Base-by-base conservation (phyloP, 2,888 invertebrate genomes). In the Alloplasta piceator region DNA sequence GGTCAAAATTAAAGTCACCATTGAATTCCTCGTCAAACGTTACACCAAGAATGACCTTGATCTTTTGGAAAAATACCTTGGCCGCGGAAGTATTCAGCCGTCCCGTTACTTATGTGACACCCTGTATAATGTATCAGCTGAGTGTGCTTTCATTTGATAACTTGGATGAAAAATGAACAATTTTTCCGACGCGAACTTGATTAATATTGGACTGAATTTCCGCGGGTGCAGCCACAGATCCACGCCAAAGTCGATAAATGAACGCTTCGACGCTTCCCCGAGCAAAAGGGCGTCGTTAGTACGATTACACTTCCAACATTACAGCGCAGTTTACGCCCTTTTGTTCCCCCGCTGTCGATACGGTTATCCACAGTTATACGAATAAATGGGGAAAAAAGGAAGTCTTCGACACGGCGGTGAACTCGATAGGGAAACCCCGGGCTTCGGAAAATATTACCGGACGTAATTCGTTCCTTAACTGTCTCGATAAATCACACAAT, bases 401-500 rank as follows among this genome's bases (percentile, higher is more conserved):
- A 68, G 55, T 38, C 12, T 12, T 2, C 52, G 43, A 67, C 10
- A 12, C 12, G 41, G 55, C 14, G 46, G 5, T 67, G 50, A 73
- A 56, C n/a, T 26, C 66, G 41, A 46, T 26, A 26, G 67, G 52
- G 43, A 41, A 73, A 50, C 55, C 41, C 26, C 61, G 63, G 10
- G 63, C 68, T 74, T 74, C 50, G 68, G 48, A 79, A 79, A 79
- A 79, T 79, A 79, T 68, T 74, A 64, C 73, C 68, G 73, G 68
- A 63, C 68, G 73, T 68, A 74, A 74, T 74, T 68, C 78, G 73
- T 79, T 79, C 63, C 68, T 74, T 74, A 70, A 74, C 61, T 75
- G 70, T 60, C 64, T 67, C 80, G 67, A 61, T 76, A 72, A 80
- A 76, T 76, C 66, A 80, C 46, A 67, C 66, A 74, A 74, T 79